A percentile compares a stretch with the other conserved stretches of the same genome.
These are phyloP conservation scores for Prionailurus bengalensis DNA, from an alignment of 2,113 vertebrate genomes.

Conservation along the genomic window DNA sequence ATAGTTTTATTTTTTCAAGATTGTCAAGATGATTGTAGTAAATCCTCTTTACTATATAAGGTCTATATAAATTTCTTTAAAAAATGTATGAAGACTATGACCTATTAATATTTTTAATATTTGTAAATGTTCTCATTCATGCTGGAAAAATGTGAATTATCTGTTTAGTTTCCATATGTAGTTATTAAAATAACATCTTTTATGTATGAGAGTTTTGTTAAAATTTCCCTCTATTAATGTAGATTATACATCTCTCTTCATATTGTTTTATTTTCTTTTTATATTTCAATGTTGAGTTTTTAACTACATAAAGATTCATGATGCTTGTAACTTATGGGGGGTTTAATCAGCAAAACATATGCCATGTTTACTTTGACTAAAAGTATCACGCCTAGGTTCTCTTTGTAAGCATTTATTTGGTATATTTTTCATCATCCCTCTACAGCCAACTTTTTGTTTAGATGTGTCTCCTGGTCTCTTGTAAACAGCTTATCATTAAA, in stretches of 20 bases:
- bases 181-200: neutral
- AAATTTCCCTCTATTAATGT: neutral
- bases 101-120: constrained; percentile 2
- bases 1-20: neutral
- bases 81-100: neutral
- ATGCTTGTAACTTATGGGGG: neutral
- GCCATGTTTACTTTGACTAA: constrained; percentile 9
- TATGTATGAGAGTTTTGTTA: neutral
- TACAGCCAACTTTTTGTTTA: constrained; percentile 3
- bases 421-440: constrained; percentile 15
- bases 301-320: neutral
- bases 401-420: neutral
- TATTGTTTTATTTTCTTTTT: neutral
- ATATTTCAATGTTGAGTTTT: neutral
- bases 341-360: constrained; percentile 46
- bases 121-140: constrained; percentile 11
- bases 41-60: neutral
- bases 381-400: neutral
- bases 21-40: neutral
- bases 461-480: neutral
- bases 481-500: neutral
- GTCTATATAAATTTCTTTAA: neutral
- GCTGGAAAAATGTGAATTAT: constrained; percentile 17
- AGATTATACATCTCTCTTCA: neutral
- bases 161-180: neutral